A percentile compares a stretch with the other conserved stretches of the same genome.
Conservation (phyloP, 1,140 invertebrate species). For the Ladona fulva region DNA sequence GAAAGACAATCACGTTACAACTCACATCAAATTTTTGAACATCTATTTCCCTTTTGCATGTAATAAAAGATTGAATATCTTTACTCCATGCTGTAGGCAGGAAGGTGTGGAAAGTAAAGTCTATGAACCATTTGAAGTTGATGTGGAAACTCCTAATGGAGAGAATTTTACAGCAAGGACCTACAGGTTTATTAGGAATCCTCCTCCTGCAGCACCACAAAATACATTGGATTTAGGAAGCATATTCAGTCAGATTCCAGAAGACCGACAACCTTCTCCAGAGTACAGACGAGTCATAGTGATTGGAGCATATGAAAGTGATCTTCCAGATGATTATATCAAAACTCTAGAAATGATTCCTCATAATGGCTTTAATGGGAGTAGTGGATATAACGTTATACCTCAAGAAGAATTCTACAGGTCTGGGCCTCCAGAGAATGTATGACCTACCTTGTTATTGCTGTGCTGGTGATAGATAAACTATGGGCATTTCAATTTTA, state of each 20-base stretch:
- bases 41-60: no score
- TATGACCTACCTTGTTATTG: no score
- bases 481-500: no score
- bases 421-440: neutral
- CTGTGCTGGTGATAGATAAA: no score
- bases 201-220: neutral
- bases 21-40: no score
- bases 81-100: neutral
- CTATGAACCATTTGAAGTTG: neutral
- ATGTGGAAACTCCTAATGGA: neutral
- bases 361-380: neutral
- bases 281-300: neutral
- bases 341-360: neutral
- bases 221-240: neutral
- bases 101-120: neutral
- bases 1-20: no score
- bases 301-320: neutral
- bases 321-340: neutral
- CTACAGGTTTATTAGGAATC: neutral
- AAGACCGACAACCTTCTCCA: neutral
- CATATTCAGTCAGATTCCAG: neutral
- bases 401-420: neutral
- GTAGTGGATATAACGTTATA: neutral
- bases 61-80: no score
- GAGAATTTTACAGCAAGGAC: neutral